Percentiles rank a stretch among this genome's conserved stretches.
Evolutionary conservation across 2,797 vertebrate genomes (phyloP).

Genomic region (Siniperca obscura): DNA sequence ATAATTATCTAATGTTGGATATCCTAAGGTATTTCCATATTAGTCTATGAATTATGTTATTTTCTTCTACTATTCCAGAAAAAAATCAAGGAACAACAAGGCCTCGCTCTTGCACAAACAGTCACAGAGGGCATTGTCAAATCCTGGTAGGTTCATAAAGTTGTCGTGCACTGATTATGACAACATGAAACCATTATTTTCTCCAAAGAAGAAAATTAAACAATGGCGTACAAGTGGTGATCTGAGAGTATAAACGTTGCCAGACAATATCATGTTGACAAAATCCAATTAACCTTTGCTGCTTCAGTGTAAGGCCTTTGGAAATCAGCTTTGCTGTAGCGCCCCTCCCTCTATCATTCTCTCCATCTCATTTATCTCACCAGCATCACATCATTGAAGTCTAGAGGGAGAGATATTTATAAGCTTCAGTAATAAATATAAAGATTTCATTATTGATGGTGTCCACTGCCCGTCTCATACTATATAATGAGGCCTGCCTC

Average conservation of each 20-base stretch:
- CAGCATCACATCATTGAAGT: conserved; percentile 51
- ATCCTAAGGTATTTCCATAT: not conserved
- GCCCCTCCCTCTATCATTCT: not conserved
- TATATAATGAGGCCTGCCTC: conserved; percentile 41
- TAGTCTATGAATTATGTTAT: not conserved
- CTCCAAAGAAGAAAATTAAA: conserved; percentile 34
- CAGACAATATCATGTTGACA: conserved; percentile 46
- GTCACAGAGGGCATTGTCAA: not conserved
- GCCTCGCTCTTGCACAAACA: not conserved
- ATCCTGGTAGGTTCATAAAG: conserved; percentile 15
- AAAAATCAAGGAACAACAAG: not conserved
- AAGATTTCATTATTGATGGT: conserved; percentile 67
- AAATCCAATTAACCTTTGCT: conserved; percentile 70
- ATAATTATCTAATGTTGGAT: conserved; percentile 2
- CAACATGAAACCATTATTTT: conserved; percentile 35
- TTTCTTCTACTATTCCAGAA: not conserved
- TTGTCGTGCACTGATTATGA: conserved; percentile 24
- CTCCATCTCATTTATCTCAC: conserved; percentile 47
- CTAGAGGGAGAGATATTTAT: conserved; percentile 62
- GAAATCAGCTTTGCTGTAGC: conserved; percentile 39
- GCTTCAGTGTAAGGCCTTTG: conserved; percentile 34
- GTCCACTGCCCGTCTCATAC: conserved; percentile 33
- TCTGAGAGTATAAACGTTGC: conserved; percentile 46
- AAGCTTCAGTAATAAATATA: conserved; percentile 62
- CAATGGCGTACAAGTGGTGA: conserved; percentile 15